phyloP scores from a whole-genome alignment of 2,888 invertebrate genomes.

The Stratiomys singularior region DNA sequence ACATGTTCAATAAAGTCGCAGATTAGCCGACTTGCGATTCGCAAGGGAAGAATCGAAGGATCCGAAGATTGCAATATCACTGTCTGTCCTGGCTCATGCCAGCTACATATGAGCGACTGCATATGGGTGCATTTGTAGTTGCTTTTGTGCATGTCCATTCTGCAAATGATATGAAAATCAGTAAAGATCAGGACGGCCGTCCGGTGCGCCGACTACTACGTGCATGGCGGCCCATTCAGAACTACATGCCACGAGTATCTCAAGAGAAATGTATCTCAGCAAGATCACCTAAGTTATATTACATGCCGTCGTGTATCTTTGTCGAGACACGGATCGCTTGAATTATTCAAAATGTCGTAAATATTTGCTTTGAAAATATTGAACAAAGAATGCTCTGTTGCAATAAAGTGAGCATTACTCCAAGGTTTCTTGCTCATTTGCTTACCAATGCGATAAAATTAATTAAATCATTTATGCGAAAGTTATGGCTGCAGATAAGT shows the following conservation, averaged over 20 bases:
- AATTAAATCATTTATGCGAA: slow-evolving; percentile 4
- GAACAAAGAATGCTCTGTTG: neutral
- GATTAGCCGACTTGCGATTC: no score
- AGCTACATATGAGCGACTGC: no score
- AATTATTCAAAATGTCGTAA: slow-evolving; percentile 34
- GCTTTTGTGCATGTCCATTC: no score
- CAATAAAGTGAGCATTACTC: neutral
- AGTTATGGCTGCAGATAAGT: neutral
- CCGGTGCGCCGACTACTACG: neutral
- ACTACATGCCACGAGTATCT: neutral
- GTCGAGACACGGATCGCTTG: slow-evolving; percentile 11
- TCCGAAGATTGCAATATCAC: no score
- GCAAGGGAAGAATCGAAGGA: no score
- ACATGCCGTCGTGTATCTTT: slow-evolving; percentile 18
- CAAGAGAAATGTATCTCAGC: slow-evolving; percentile 14
- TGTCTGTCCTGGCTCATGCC: no score
- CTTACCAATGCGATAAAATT: neutral
- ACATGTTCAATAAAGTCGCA: no score
- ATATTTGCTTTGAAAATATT: slow-evolving; percentile 11
- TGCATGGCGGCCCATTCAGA: neutral
- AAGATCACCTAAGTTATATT: slow-evolving; percentile 28
- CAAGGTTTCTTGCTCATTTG: neutral
- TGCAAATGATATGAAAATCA: slow-evolving; percentile 1
- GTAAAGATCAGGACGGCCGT: neutral
- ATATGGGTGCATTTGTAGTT: no score